Percentiles rank a stretch among this genome's conserved stretches.
phyloP scores from a whole-genome alignment of 2,113 vertebrate species.

The Coturnix japonica region DNA sequence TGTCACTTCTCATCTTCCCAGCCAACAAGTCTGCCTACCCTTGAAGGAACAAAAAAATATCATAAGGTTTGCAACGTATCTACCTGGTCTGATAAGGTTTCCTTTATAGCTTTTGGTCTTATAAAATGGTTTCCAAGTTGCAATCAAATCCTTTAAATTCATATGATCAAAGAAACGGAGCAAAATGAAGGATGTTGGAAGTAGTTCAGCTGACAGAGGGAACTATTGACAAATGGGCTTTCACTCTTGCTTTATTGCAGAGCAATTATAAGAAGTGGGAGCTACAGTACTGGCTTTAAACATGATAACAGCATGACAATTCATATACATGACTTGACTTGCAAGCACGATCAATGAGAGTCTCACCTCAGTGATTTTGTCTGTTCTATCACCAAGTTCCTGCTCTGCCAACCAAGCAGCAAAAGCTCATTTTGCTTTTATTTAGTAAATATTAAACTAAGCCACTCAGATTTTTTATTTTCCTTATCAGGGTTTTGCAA shows the following conservation, averaged over 20 bases:
- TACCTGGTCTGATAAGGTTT: background rate
- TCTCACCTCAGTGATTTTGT: background rate
- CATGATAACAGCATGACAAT: background rate
- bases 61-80: background rate
- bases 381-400: background rate
- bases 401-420: slow-evolving; percentile 10
- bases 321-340: background rate
- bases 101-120: background rate
- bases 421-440: background rate
- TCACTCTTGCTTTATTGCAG: slow-evolving; percentile 2
- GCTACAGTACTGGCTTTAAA: background rate
- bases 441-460: slow-evolving; percentile 5
- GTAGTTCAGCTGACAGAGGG: background rate
- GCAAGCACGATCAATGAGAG: background rate
- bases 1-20: background rate
- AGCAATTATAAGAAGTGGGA: background rate
- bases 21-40: background rate
- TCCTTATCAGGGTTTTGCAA: background rate
- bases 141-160: slow-evolving; percentile 1
- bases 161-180: background rate
- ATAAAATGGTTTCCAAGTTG: background rate
- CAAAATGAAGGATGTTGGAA: background rate
- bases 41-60: background rate
- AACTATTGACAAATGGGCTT: background rate
- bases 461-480: background rate